Evolutionary conservation across 2,113 vertebrate species (phyloP), one percentile per base, ranked within the genome.

Genomic region (Trichomycterus rosablanca): DNA sequence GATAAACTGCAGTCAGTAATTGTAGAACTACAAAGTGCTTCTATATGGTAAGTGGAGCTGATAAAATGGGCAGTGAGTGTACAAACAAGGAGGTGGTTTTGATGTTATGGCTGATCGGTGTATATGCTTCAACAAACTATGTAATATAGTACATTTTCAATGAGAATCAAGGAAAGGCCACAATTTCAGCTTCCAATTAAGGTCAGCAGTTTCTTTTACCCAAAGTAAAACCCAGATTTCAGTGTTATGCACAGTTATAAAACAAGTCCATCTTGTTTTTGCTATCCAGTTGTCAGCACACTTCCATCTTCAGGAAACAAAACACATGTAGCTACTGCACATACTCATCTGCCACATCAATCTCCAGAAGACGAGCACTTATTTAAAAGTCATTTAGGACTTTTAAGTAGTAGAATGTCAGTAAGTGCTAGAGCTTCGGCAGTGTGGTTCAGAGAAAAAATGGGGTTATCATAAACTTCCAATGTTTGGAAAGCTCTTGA

Each of bases 401-500:
- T n/a, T n/a, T n/a, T 57, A 23, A 59, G 14, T n/a, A 11, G 3
- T 16, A 22, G 7, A 20, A 56, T 2, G n/a, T 32, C 18, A 24
- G 23, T 50, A 32, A 54, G n/a, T n/a, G 3, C 30, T 32, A 44
- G 34, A 54, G 55, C n/a, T 5, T 42, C 22, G 12, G 39, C 18
- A 30, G 18, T 4, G 28, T 57, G 51, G 7, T 32, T 46, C 24
- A 59, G 45, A 19, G 42, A 63, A 59, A 71, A 49, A 37, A 30
- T 39, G 34, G 6, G 59, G 44, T 5, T 0, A 18, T 91, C 79
- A 98, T 60, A 98, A 87, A 84, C 96, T 99, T 84, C 96, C 95
- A 0, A 98, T 99, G 83, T 98, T 99, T 74, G 95, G 96, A 79
- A 97, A 99, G 71, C 96, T 98, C 84, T 99, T 97, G 72, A 97